Evolutionary conservation across 2,113 vertebrate species (phyloP), one percentile per base, ranked within the genome.

Genomic region (Notarius quadriscutis): DNA sequence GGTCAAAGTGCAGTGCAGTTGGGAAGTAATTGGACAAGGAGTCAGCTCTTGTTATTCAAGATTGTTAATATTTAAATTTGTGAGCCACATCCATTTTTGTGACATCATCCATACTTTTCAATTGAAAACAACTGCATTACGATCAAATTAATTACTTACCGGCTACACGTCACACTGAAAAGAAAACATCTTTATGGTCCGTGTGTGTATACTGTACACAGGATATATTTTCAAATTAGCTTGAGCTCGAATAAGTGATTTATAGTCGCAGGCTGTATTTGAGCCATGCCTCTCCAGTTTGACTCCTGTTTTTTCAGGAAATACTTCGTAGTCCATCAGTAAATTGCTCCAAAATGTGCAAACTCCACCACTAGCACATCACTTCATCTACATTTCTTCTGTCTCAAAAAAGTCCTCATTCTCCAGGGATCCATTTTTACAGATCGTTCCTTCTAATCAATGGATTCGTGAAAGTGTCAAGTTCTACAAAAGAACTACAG

Each of bases 1-100:
- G 83, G 83, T 84, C 18, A 74, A 72, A 84, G 83, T 72, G 50
- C 67, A 58, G 2, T 58, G 51, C 65, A 58, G 67, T 55, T 11
- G 22, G 55, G 11, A 41, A 41, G 30, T 81, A 81, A 81, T 81
- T 81, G 57, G 51, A 53, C 48, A 50, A 2, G 48, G 5, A 80
- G 8, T 48, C 57, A 1, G 11, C 62, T 81, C 30, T 62, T 5
- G 10, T 27, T 55, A 81, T 81, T 81, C 5, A n/a, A n/a, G 22
- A 79, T 50, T 55, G 14, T 57, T 41, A 48, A 81, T 81, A 41
- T 48, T 81, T 62, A 62, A 62, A 81, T 62, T 81, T 81, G 4
- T 41, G 57, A 41, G 30, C 18, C 30, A 62, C 30, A 17, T 53
- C 25, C 57, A 55, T n/a, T 55, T 30, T 34, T 55, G 5, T 78